Conservation (phyloP, 2,113 vertebrate species). For the Callipepla californica region DNA sequence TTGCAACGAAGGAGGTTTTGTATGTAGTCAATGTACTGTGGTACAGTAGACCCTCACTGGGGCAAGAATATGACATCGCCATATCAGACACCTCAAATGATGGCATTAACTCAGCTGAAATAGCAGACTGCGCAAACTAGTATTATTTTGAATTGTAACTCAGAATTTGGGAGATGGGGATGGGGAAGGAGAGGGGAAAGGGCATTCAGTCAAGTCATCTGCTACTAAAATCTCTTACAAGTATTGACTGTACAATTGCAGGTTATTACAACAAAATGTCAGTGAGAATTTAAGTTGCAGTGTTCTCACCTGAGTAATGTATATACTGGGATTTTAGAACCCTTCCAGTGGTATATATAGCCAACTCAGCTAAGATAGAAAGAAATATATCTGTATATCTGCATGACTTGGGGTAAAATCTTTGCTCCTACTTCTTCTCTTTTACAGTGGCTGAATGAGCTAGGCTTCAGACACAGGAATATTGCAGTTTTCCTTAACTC, state of each 20-base stretch:
- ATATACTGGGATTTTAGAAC: not conserved
- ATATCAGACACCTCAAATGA: constrained; percentile 11
- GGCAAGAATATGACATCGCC: not conserved
- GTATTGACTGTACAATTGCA: not conserved
- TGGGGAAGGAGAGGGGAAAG: not conserved
- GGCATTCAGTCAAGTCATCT: not conserved
- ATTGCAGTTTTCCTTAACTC: not conserved
- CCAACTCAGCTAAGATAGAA: not conserved
- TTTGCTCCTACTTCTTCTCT: not conserved
- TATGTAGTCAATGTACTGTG: not conserved
- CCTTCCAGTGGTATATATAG: not conserved
- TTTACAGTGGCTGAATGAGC: not conserved
- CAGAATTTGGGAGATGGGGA: not conserved
- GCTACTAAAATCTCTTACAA: not conserved
- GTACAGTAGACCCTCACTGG: not conserved
- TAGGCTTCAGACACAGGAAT: not conserved
- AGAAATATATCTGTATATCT: not conserved
- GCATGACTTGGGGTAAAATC: not conserved
- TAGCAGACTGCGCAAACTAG: constrained; percentile 1
- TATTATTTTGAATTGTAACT: not conserved
- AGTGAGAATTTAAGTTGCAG: not conserved
- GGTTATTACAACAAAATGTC: not conserved
- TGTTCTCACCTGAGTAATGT: not conserved
- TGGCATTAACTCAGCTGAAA: not conserved
- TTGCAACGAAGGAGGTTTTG: not conserved